phyloP scores from a whole-genome alignment of 1,140 invertebrate species.

The Idris sp. region DNA sequence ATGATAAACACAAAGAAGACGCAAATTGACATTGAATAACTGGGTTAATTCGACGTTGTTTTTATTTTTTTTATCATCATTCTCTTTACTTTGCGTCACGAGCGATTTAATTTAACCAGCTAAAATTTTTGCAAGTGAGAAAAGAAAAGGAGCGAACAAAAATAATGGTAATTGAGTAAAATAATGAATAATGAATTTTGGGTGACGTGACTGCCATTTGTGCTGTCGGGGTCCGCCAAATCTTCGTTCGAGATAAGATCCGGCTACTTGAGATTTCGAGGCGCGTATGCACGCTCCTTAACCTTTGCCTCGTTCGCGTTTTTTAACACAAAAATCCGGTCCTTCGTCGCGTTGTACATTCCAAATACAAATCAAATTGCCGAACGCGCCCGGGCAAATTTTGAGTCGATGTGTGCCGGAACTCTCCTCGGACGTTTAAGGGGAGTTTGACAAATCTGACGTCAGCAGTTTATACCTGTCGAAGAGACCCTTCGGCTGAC shows the following conservation, averaged over 20 bases:
- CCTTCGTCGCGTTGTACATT: constrained; percentile 47
- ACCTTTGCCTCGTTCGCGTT: constrained; percentile 75
- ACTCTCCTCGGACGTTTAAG: constrained; percentile 27
- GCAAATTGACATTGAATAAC: constrained; percentile 41
- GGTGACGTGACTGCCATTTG: constrained; percentile 29
- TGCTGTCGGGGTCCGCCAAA: constrained; percentile 14
- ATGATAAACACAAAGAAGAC: constrained; percentile 39
- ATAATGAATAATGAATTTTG: constrained; percentile 45
- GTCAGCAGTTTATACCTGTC: constrained; percentile 48
- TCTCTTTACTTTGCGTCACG: too few relatives aligned
- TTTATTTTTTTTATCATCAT: too few relatives aligned
- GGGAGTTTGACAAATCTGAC: constrained; percentile 52
- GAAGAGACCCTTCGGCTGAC: constrained; percentile 8
- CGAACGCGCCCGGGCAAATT: constrained; percentile 65
- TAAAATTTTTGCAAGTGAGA: too few relatives aligned
- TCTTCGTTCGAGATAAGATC: constrained; percentile 25
- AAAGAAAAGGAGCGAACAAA: constrained; percentile 35
- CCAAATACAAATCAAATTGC: constrained; percentile 71
- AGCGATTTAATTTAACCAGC: too few relatives aligned
- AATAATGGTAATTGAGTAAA: constrained; percentile 50
- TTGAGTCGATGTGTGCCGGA: constrained; percentile 57
- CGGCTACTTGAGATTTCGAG: constrained; percentile 73
- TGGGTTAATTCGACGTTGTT: constrained; percentile 40
- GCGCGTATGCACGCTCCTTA: constrained; percentile 71
- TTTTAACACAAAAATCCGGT: constrained; percentile 69